Evolutionary conservation across 2,113 vertebrate genomes (phyloP).

Genomic region (Piliocolobus tephrosceles): DNA sequence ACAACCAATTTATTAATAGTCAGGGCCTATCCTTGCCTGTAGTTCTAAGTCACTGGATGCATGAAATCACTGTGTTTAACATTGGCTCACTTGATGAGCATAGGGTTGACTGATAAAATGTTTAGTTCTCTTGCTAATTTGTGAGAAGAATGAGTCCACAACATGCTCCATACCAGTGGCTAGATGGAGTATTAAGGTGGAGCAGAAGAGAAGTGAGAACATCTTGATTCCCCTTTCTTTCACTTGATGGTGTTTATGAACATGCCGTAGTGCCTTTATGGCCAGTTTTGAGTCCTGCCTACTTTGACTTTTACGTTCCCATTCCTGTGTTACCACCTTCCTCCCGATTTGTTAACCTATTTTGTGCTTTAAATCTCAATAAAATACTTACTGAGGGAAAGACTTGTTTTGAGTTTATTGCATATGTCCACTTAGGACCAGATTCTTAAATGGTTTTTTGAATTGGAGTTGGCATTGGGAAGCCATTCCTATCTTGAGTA

Average conservation of each 20-base stretch:
- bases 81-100: not conserved
- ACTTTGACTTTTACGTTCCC: conserved; percentile 34
- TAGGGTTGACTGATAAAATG: not conserved
- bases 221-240: not conserved
- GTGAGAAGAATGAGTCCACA: not conserved
- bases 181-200: not conserved
- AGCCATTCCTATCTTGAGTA: not conserved
- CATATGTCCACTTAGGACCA: conserved; percentile 7
- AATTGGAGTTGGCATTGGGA: not conserved
- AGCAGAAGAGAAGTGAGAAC: conserved; percentile 26
- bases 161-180: not conserved
- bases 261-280: conserved; percentile 66
- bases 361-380: conserved; percentile 72
- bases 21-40: not conserved
- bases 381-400: conserved; percentile 74
- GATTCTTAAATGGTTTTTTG: not conserved
- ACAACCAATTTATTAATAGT: conserved; percentile 23
- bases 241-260: conserved; percentile 35
- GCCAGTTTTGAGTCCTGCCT: conserved; percentile 56
- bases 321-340: conserved; percentile 46
- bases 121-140: conserved; percentile 39
- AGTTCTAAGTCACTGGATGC: not conserved
- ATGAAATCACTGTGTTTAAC: not conserved
- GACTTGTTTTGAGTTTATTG: conserved; percentile 65
- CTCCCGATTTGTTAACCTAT: conserved; percentile 64